Base-by-base conservation (phyloP, 2,888 invertebrate species). In the Apantesis nais region DNA sequence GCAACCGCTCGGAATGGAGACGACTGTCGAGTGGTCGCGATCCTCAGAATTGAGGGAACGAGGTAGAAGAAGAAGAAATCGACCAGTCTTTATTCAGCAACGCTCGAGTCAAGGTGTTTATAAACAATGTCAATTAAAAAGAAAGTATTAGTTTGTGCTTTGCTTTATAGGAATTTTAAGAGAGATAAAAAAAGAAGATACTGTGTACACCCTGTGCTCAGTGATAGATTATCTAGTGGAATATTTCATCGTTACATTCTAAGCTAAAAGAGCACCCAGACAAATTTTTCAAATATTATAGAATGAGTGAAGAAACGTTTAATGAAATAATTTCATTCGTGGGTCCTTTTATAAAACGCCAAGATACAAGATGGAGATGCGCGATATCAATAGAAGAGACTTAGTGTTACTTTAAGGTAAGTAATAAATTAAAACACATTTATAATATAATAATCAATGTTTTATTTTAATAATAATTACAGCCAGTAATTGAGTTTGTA, bases 201-300 rank as follows among this genome's bases (percentile, higher is more conserved):
- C 39, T 39, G 39, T 39, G 39, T 39, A 39, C 39, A 39, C 8
- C 39, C 39, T 39, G 39, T 39, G 9, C 39, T 39, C 39, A 39
- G 39, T 39, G 39, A 39, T 39, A 39, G 39, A 39, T 39, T 39
- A 67, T 67, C 44, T 44, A 62, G 62, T 67, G 67, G 67, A 67
- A 67, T 67, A 62, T 67, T 67, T 67, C 67, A 64, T 64, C 64
- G 64, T 64, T 64, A 41, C 64, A 64, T 64, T 66, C 66, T 58
- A 66, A 39, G 67, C 37, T 67, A 52, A 67, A 67, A 62, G 62
- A 62, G 67, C 67, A 67, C 67, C 62, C 62, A 67, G 67, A 62
- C 37, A 67, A 67, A 62, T 67, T 67, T 67, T 67, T 67, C 37
- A 67, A 67, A 67, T 67, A 67, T 67, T 67, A 67, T 62, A 67